These are phyloP conservation scores for Limnephilus auricula DNA, from an alignment of 2,888 invertebrate genomes.

Conservation along the genomic window DNA sequence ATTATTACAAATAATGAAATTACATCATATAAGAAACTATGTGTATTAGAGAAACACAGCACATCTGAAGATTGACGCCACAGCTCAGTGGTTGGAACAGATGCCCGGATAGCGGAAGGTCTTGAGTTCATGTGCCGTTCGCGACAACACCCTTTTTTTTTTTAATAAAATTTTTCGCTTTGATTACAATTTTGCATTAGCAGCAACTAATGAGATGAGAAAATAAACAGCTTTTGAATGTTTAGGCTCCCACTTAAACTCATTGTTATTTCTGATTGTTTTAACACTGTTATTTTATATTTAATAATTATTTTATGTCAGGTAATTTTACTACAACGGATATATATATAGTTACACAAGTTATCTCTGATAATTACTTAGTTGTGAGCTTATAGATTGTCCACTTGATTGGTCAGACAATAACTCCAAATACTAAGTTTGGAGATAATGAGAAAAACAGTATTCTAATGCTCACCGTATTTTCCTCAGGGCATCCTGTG, in stretches of 20 bases:
- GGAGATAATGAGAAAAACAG: too few relatives aligned
- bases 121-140: background rate
- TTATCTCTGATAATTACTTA: background rate
- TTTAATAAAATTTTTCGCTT: background rate
- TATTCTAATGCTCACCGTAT: too few relatives aligned
- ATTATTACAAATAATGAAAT: background rate
- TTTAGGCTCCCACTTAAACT: background rate
- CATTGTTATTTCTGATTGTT: slow-evolving; percentile 6
- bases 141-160: background rate
- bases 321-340: background rate
- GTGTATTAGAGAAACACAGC: background rate
- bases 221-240: background rate
- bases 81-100: background rate
- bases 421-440: too few relatives aligned
- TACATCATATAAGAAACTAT: background rate
- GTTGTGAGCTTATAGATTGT: background rate
- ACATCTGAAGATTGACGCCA: background rate
- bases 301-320: background rate
- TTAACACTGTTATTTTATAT: background rate
- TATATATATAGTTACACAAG: background rate
- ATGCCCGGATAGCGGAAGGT: background rate
- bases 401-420: too few relatives aligned
- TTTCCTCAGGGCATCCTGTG: too few relatives aligned
- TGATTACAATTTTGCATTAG: too few relatives aligned
- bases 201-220: background rate